phyloP scores from a whole-genome alignment of 1,140 invertebrate species.

The Sitodiplosis mosellana region DNA sequence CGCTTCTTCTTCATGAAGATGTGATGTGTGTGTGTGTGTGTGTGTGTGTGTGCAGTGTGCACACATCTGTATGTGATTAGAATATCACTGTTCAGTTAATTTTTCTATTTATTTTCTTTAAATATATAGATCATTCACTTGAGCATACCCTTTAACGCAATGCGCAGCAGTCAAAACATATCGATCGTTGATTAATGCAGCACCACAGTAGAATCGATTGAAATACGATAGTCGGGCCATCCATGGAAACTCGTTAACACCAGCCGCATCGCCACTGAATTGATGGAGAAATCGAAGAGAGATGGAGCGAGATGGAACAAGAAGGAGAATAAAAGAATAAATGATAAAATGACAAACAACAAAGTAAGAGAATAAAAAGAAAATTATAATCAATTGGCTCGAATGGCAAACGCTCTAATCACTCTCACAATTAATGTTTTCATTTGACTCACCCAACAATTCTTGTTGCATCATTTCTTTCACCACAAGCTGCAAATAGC shows the following conservation, averaged over 20 bases:
- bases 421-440: slow-evolving; percentile 11
- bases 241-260: slow-evolving; percentile 64
- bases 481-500: slow-evolving; percentile 44
- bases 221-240: slow-evolving; percentile 61
- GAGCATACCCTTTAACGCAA: slow-evolving; percentile 58
- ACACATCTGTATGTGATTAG: no score
- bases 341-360: no score
- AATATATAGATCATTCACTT: neutral
- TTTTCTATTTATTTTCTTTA: neutral
- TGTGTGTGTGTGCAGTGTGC: no score
- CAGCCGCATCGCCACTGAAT: slow-evolving; percentile 32
- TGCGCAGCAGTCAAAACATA: slow-evolving; percentile 68
- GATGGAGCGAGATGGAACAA: no score
- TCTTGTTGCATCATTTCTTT: slow-evolving; percentile 52
- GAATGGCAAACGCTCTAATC: no score
- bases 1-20: no score
- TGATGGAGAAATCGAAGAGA: no score
- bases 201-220: slow-evolving; percentile 72
- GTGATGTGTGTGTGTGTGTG: no score
- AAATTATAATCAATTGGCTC: no score
- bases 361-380: no score
- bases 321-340: no score
- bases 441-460: slow-evolving; percentile 43
- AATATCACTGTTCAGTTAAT: no score
- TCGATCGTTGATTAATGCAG: slow-evolving; percentile 59